Conservation (phyloP, 2,888 invertebrate genomes). For the Heliconius ethilla region DNA sequence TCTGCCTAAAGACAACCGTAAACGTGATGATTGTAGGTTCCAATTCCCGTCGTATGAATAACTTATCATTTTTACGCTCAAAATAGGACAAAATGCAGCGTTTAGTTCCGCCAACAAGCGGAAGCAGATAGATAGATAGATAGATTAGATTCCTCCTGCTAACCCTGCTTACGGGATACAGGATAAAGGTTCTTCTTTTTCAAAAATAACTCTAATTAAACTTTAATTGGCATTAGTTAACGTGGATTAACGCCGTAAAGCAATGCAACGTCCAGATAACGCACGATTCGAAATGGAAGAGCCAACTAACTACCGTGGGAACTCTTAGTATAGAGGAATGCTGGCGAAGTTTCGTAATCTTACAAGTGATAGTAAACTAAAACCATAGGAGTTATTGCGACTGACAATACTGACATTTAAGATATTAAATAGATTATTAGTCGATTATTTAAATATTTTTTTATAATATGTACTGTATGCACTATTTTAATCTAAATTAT, state of each 20-base stretch:
- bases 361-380: slow-evolving; percentile 27
- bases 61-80: too few species aligned
- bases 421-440: not conserved
- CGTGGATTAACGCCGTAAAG: slow-evolving; percentile 5
- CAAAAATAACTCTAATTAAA: not conserved
- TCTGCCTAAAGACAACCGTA: not conserved
- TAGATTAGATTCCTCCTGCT: too few species aligned
- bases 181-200: too few species aligned
- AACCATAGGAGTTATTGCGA: not conserved
- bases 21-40: too few species aligned
- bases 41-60: too few species aligned
- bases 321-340: slow-evolving; percentile 48
- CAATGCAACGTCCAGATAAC: slow-evolving; percentile 44
- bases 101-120: not conserved
- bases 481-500: too few species aligned
- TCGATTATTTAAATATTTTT: not conserved
- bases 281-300: slow-evolving; percentile 54
- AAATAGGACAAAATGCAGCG: not conserved
- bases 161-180: too few species aligned
- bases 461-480: too few species aligned
- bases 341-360: slow-evolving; percentile 39
- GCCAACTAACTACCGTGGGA: slow-evolving; percentile 52
- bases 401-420: slow-evolving; percentile 6
- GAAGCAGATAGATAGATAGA: too few species aligned
- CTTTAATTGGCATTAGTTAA: slow-evolving; percentile 3